phyloP scores from a whole-genome alignment of 2,797 vertebrate species.

The Myripristis jacobus region DNA sequence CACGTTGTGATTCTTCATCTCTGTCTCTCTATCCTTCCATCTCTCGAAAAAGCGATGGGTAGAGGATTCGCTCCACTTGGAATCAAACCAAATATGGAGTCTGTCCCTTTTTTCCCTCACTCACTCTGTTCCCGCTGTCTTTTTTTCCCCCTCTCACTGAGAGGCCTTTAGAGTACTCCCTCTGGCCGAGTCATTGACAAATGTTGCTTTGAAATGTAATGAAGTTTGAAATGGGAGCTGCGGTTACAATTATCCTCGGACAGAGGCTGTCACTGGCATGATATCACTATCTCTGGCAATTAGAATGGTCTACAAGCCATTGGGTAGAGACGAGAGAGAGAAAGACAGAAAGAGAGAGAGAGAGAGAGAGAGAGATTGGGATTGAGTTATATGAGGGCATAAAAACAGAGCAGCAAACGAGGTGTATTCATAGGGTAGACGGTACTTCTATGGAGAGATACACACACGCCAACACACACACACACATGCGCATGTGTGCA shows the following conservation, averaged over 20 bases:
- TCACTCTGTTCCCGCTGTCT: slow-evolving; percentile 52
- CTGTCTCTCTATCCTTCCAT: slow-evolving; percentile 66
- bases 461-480: too few species aligned
- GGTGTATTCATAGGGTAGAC: slow-evolving; percentile 45
- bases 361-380: slow-evolving; percentile 55
- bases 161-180: slow-evolving; percentile 75
- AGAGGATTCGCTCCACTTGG: slow-evolving; percentile 56
- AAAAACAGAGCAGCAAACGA: slow-evolving; percentile 60
- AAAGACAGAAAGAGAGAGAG: slow-evolving; percentile 45
- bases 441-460: slow-evolving; percentile 26
- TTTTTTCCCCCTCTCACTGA: slow-evolving; percentile 63
- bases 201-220: slow-evolving; percentile 82
- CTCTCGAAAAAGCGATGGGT: slow-evolving; percentile 42
- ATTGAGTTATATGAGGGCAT: slow-evolving; percentile 54
- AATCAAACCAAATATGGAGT: slow-evolving; percentile 68
- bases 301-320: slow-evolving; percentile 69
- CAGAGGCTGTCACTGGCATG: slow-evolving; percentile 75
- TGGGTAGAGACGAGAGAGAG: slow-evolving; percentile 20
- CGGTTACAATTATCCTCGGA: slow-evolving; percentile 78
- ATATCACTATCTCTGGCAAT: slow-evolving; percentile 75
- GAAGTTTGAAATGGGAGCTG: slow-evolving; percentile 84
- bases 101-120: slow-evolving; percentile 48
- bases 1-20: slow-evolving; percentile 76
- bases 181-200: slow-evolving; percentile 72
- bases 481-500: slow-evolving; percentile 14